Percentiles rank a stretch among this genome's conserved stretches.
phyloP scores from a whole-genome alignment of 2,797 vertebrate genomes.

The Uromys caudimaculatus region DNA sequence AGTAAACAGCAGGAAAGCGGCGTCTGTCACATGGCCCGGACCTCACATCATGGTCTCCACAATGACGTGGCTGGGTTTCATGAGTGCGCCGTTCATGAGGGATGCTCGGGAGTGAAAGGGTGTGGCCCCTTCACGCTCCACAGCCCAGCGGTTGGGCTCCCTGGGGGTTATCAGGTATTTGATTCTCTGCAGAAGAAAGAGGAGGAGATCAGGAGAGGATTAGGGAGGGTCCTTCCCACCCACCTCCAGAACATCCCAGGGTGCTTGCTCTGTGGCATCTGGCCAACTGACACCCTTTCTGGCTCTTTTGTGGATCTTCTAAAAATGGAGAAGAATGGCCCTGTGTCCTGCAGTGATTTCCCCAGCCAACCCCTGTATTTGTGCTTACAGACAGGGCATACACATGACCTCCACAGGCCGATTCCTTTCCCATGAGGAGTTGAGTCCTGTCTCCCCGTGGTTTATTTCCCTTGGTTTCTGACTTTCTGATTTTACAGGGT shows the following conservation, averaged over 20 bases:
- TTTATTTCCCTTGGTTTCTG: background rate
- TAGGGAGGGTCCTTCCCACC: accelerated
- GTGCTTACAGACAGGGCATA: background rate
- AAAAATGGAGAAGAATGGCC: background rate
- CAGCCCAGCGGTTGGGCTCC: conserved; percentile 93
- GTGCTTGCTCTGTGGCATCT: background rate
- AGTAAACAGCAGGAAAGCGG: conserved; percentile 94
- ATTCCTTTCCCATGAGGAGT: background rate
- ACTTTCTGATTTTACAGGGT: background rate
- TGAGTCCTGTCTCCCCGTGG: background rate
- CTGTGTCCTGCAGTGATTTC: background rate
- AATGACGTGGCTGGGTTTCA: conserved; percentile 96
- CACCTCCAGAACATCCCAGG: too few species aligned
- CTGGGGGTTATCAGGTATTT: conserved; percentile 95
- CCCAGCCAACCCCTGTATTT: background rate
- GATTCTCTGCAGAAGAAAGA: conserved; percentile 91
- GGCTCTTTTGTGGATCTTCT: background rate
- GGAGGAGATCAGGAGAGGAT: background rate
- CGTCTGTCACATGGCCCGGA: conserved; percentile 87
- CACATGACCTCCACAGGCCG: accelerated
- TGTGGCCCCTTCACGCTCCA: conserved; percentile 92
- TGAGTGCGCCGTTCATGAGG: conserved; percentile 90
- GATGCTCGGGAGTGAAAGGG: conserved; percentile 92
- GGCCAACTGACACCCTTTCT: background rate
- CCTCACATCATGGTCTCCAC: conserved; percentile 99